Evolutionary conservation across 2,797 vertebrate genomes (phyloP), one percentile per base, ranked within the genome.

Genomic region (Gymnothorax reevesii): DNA sequence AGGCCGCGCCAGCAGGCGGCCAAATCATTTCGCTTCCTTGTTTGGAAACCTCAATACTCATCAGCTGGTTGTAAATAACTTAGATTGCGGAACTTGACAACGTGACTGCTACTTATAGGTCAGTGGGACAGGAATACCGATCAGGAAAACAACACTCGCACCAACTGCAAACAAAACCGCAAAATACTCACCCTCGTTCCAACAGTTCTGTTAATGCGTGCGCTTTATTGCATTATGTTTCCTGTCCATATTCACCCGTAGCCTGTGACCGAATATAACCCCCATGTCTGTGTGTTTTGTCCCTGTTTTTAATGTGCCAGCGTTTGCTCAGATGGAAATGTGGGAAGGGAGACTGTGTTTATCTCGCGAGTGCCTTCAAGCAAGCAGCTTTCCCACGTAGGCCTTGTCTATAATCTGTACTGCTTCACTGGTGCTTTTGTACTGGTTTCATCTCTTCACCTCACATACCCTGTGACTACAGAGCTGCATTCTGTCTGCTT

Each of bases 371-470:
- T 87, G 89, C 90, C 91, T 92, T 91, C 90, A 89, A 42, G 90
- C 91, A 91, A 93, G 91, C 85, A 93, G 92, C 93, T 94, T 95
- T 93, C 90, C 88, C 84, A 52, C 90, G 89, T 86, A 91, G 87
- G 86, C 90, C 91, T 91, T 90, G 92, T 88, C 88, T 82, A 89
- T 95, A 93, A 94, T 93, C 91, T 93, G 86, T 52, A 9, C 59
- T 71, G 85, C 88, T 89, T 83, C 90, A 86, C 89, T 79, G 88
- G 85, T 87, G 49, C 90, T 85, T 13, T 52, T 57, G 52, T 82
- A 52, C 73, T 1, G 13, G 20, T 17, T 52, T 77, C 73, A 49
- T 42, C 12, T 20, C 49, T 10, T 17, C 17, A 17, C 7, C 60
- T 27, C 82, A n/a, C 55, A 54, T n/a, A 33, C 62, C 59, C 71